Base-by-base conservation (phyloP, 2,797 vertebrate genomes). In the Brotogeris chrysoptera region DNA sequence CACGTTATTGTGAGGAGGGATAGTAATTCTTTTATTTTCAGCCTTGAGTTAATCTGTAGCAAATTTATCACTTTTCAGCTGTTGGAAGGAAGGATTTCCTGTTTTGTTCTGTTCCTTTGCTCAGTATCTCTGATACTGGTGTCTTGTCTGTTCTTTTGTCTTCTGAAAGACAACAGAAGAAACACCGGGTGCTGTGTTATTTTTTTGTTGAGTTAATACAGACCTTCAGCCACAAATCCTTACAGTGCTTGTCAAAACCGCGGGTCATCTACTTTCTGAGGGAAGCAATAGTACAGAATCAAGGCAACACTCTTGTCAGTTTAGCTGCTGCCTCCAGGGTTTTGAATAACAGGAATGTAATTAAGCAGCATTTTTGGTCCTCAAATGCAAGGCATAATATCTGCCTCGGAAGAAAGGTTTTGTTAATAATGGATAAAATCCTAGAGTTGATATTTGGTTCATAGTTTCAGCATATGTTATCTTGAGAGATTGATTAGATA, bases 81-180 rank as follows among this genome's bases (percentile, higher is more conserved):
- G 16, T 90, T 88, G 63, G 63, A 84, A 72, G 59, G 63, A 88
- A 89, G 61, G 49, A 64, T 91, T 95, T 96, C 94, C 95, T 94
- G 85, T 86, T 92, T 89, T 91, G 76, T 80, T 92, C 91, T 87
- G 65, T 55, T 91, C 66, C 44, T 88, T 93, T 50, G 9, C 50
- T 92, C 47, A 50, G 3, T 81, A 4, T 68, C 16, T 85, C 52
- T 89, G 36, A 60, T 72, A 55, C n/a, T 66, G 53, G 9, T 50
- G 25, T 64, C 6, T 3, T 61, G 19, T 61, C 53, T 81, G 19
- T 27, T 88, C 41, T 83, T 86, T 61, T 87, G 52, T 52, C 68
- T 89, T n/a, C 60, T 88, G 80, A 87, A 89, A 91, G 80, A 55
- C 57, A 65, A 36, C 80, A 94, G 77, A 72, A 92, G 80, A 47